Evolutionary conservation across 2,888 invertebrate species (phyloP).

Genomic region (Drosophila merina): DNA sequence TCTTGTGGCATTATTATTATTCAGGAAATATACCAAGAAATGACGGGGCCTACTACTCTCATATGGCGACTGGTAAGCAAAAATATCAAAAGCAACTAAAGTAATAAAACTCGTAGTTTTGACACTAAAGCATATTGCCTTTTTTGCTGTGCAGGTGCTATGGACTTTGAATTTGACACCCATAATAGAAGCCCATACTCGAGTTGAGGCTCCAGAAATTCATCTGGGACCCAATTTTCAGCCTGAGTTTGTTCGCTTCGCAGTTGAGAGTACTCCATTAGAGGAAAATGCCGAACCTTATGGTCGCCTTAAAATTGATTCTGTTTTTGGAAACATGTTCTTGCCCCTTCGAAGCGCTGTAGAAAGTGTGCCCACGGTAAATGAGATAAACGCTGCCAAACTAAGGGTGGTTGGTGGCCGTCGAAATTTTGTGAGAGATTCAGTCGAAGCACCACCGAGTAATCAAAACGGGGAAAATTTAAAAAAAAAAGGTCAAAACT

Average conservation of each 20-base stretch:
- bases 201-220: constrained; percentile 74
- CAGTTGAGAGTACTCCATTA: constrained; percentile 82
- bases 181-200: constrained; percentile 69
- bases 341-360: constrained; percentile 91
- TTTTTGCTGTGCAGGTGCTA: neutral
- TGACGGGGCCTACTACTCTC: no score
- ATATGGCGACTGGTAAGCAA: no score
- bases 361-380: constrained; percentile 87
- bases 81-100: no score
- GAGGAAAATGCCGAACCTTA: constrained; percentile 48
- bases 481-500: constrained; percentile 44
- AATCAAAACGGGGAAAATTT: constrained; percentile 63
- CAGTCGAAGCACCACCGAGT: constrained; percentile 81
- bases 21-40: no score
- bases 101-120: neutral
- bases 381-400: constrained; percentile 51
- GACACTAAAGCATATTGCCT: neutral
- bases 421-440: constrained; percentile 81
- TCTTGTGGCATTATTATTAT: no score
- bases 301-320: constrained; percentile 71
- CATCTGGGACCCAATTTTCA: constrained; percentile 62
- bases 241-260: constrained; percentile 81
- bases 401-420: constrained; percentile 55
- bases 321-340: constrained; percentile 81
- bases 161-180: neutral